These are phyloP conservation scores for Myotis davidii DNA, from an alignment of 2,113 vertebrate genomes.

Conservation along the genomic window DNA sequence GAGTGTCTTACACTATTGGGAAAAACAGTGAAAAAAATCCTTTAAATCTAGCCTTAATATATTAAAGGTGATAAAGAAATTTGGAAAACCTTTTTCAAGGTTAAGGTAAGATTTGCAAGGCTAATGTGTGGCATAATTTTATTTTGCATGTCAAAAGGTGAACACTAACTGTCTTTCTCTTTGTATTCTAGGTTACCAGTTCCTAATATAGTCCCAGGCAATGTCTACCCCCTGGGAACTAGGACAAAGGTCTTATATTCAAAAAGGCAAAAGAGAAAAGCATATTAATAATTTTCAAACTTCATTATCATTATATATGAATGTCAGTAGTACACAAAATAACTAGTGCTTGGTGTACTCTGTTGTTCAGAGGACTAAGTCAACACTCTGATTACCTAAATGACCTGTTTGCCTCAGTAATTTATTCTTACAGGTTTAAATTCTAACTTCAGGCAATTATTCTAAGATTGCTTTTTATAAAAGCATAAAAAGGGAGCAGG, in stretches of 20 bases:
- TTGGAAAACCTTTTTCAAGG: not conserved
- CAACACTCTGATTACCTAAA: not conserved
- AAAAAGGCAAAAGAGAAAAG: conserved; percentile 30
- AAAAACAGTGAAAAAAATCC: not conserved
- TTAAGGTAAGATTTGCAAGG: not conserved
- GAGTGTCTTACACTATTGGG: not conserved
- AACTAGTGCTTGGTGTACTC: not conserved
- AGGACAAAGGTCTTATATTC: not conserved
- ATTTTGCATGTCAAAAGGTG: conserved; percentile 13
- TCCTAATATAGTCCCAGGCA: not conserved
- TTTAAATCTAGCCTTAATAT: not conserved
- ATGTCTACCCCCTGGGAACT: not conserved
- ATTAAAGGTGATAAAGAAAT: not conserved
- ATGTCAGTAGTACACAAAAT: not conserved
- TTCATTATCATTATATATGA: not conserved
- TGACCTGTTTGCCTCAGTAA: not conserved
- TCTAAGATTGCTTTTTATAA: not conserved
- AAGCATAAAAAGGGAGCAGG: not conserved
- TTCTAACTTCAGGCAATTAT: not conserved
- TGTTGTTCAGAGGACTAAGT: not conserved
- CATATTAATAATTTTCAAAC: conserved; percentile 9
- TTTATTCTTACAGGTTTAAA: not conserved
- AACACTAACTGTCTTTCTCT: conserved; percentile 37
- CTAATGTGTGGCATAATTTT: not conserved
- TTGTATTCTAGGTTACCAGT: not conserved